Conservation (phyloP, 1,140 invertebrate genomes). For the Drosophila dunni region DNA sequence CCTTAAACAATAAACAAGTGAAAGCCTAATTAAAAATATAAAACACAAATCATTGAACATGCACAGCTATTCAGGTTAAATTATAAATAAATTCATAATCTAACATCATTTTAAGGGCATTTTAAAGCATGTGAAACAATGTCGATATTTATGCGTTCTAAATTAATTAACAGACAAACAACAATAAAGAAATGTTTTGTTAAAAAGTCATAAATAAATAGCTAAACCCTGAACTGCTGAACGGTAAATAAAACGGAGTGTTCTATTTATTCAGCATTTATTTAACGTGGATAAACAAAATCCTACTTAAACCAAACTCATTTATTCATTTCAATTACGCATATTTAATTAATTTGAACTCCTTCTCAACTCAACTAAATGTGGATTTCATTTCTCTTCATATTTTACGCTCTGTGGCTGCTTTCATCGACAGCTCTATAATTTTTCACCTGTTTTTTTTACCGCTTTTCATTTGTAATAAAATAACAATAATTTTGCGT, state of each 20-base stretch:
- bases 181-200: not conserved
- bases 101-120: not conserved
- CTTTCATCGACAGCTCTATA: conserved; percentile 2
- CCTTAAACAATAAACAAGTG: not conserved
- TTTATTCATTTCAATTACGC: conserved; percentile 27
- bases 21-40: not conserved
- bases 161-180: not conserved
- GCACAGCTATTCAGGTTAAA: no score
- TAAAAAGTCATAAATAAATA: not conserved
- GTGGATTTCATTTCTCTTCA: no score
- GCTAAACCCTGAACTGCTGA: not conserved
- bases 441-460: conserved; percentile 5
- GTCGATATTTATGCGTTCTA: not conserved
- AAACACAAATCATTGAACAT: conserved; percentile 7
- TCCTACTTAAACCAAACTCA: conserved; percentile 15
- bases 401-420: no score
- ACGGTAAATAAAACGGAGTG: not conserved
- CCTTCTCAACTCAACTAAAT: not conserved
- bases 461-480: conserved; percentile 4
- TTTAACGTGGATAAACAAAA: not conserved
- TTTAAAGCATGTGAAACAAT: not conserved
- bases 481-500: conserved; percentile 31
- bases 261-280: conserved; percentile 11
- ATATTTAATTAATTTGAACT: conserved; percentile 36
- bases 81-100: not conserved